Conservation (phyloP, 2,888 invertebrate species). For the Uloborus plumipes region DNA sequence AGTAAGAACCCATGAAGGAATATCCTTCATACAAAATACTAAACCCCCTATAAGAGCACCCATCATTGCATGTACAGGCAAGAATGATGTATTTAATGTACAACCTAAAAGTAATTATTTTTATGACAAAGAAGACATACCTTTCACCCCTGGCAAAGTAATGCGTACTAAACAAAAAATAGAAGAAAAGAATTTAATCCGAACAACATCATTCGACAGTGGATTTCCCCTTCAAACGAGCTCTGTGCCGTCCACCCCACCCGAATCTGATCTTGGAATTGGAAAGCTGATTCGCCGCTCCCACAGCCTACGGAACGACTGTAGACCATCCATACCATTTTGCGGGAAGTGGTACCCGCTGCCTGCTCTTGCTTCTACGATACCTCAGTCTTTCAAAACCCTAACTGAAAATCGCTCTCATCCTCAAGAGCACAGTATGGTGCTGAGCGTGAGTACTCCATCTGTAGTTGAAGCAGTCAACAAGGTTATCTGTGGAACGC, state of each 20-base stretch:
- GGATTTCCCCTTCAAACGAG: slow-evolving; percentile 62
- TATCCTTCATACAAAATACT: neutral
- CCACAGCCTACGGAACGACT: slow-evolving; percentile 55
- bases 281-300: slow-evolving; percentile 50
- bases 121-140: slow-evolving; percentile 77
- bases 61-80: slow-evolving; percentile 3
- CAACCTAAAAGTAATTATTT: slow-evolving; percentile 42
- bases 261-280: slow-evolving; percentile 21
- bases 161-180: slow-evolving; percentile 76
- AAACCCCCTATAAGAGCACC: slow-evolving; percentile 14
- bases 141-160: slow-evolving; percentile 80
- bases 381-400: slow-evolving; percentile 17
- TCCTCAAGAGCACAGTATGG: slow-evolving; percentile 9
- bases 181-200: slow-evolving; percentile 72
- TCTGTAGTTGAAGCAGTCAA: slow-evolving; percentile 65
- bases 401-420: neutral
- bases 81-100: slow-evolving; percentile 17
- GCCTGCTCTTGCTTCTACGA: slow-evolving; percentile 46
- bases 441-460: slow-evolving; percentile 61
- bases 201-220: slow-evolving; percentile 67
- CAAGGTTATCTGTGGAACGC: slow-evolving; percentile 64
- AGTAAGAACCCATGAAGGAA: slow-evolving; percentile 15
- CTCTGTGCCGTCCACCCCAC: slow-evolving; percentile 43
- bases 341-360: slow-evolving; percentile 61
- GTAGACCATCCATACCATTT: slow-evolving; percentile 38